These are phyloP conservation scores for Sebastes alutus DNA, from an alignment of 2,797 vertebrate genomes.

Conservation along the genomic window DNA sequence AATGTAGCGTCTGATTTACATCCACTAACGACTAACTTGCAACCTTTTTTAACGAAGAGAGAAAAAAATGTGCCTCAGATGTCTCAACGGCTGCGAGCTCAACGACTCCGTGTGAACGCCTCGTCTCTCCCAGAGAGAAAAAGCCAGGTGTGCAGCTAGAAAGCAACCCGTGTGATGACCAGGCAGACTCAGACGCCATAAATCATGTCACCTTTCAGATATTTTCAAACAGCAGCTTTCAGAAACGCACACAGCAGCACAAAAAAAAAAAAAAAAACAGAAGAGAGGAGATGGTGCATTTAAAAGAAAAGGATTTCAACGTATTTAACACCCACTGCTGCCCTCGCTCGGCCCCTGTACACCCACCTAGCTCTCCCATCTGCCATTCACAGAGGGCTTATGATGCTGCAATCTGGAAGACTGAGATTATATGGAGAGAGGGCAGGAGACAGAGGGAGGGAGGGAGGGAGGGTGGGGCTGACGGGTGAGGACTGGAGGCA, in stretches of 20 bases:
- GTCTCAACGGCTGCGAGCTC: slow-evolving; percentile 11
- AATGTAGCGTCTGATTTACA: slow-evolving; percentile 6
- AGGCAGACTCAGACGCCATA: slow-evolving; percentile 52
- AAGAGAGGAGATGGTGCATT: slow-evolving; percentile 34
- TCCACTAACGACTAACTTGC: neutral
- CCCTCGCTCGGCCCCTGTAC: slow-evolving; percentile 58
- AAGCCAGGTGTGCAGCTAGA: slow-evolving; percentile 57
- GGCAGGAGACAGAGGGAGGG: slow-evolving; percentile 44
- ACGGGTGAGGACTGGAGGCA: slow-evolving; percentile 42
- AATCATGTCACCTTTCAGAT: slow-evolving; percentile 61
- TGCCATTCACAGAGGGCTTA: slow-evolving; percentile 72
- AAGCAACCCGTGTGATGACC: slow-evolving; percentile 61
- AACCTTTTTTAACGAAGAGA: neutral
- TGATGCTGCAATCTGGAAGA: slow-evolving; percentile 63
- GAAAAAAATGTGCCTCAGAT: slow-evolving; percentile 1
- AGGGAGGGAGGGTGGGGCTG: slow-evolving; percentile 48
- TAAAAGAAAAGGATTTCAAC: slow-evolving; percentile 61
- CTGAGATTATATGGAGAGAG: slow-evolving; percentile 62
- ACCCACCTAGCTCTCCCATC: slow-evolving; percentile 73
- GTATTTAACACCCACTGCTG: slow-evolving; percentile 70
- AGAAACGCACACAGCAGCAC: slow-evolving; percentile 47
- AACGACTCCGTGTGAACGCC: neutral
- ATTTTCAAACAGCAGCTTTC: slow-evolving; percentile 55
- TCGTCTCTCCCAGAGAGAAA: slow-evolving; percentile 3
- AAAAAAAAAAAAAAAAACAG: slow-evolving; percentile 22